Evolutionary conservation across 2,113 vertebrate species (phyloP).

Genomic region (Lates calcarifer): DNA sequence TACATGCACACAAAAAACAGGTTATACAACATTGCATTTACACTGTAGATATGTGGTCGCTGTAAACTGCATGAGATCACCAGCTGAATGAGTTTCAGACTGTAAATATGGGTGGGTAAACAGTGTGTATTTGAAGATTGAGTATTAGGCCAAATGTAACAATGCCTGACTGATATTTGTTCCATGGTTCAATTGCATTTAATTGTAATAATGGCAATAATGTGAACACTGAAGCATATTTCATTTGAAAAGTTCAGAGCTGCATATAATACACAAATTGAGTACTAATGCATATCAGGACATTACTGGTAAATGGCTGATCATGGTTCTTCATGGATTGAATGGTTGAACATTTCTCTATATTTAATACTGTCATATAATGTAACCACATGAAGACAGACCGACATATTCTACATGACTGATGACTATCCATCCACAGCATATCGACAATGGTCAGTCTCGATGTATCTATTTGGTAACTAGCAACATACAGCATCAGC

Average conservation of each 20-base stretch:
- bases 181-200: background rate
- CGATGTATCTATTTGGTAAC: too few species aligned
- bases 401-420: too few species aligned
- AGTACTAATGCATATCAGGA: too few species aligned
- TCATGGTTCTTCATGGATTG: too few species aligned
- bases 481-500: slow-evolving; percentile 85
- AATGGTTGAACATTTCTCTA: too few species aligned
- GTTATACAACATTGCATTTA: background rate
- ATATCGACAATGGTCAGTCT: too few species aligned
- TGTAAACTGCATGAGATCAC: background rate
- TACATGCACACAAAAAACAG: background rate
- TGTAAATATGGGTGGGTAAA: background rate
- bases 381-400: too few species aligned
- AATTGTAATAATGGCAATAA: background rate
- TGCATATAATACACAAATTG: background rate
- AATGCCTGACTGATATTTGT: background rate
- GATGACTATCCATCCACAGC: too few species aligned
- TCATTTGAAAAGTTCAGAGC: too few species aligned
- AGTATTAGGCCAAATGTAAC: background rate
- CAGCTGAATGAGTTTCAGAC: background rate
- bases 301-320: too few species aligned
- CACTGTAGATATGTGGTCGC: background rate
- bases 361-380: too few species aligned
- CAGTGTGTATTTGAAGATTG: too few species aligned
- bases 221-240: background rate